Conservation (phyloP, 2,888 invertebrate species). For the Pandemis corylana region DNA sequence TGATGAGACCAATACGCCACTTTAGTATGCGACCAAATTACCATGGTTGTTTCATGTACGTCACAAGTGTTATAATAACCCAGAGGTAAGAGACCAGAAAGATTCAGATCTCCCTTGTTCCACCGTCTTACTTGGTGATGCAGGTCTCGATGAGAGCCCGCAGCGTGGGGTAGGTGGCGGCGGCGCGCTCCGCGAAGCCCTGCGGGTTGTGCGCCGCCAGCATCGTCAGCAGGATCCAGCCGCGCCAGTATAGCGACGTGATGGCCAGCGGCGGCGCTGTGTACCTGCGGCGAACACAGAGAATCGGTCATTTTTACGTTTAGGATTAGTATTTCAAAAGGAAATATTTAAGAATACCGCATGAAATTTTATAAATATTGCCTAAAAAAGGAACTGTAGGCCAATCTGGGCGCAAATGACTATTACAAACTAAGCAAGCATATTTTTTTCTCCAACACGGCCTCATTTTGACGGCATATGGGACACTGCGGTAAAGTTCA, state of each 20-base stretch:
- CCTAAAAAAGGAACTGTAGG: not conserved
- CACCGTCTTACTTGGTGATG: constrained; percentile 91
- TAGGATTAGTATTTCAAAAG: not conserved
- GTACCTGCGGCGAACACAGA: constrained; percentile 77
- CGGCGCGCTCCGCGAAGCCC: constrained; percentile 93
- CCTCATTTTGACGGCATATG: not conserved
- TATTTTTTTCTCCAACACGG: not conserved
- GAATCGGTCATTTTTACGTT: not conserved
- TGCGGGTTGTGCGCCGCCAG: constrained; percentile 96
- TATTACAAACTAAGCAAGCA: not conserved
- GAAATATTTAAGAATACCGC: not conserved
- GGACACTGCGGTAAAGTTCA: not conserved
- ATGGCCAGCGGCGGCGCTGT: constrained; percentile 95
- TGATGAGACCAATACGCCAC: too few relatives aligned
- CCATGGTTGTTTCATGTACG: too few relatives aligned
- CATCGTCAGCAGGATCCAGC: constrained; percentile 91
- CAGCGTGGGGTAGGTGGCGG: constrained; percentile 96
- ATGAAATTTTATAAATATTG: not conserved
- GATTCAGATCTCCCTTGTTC: too few relatives aligned
- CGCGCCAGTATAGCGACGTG: constrained; percentile 96
- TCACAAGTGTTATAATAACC: too few relatives aligned
- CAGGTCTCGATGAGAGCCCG: constrained; percentile 97
- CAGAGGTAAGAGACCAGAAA: too few relatives aligned
- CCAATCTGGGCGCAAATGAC: not conserved
- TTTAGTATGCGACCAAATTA: too few relatives aligned